Percentiles rank a stretch among this genome's conserved stretches.
These are phyloP conservation scores for Crotalus tigris DNA, from an alignment of 2,113 vertebrate species.

Conservation along the genomic window DNA sequence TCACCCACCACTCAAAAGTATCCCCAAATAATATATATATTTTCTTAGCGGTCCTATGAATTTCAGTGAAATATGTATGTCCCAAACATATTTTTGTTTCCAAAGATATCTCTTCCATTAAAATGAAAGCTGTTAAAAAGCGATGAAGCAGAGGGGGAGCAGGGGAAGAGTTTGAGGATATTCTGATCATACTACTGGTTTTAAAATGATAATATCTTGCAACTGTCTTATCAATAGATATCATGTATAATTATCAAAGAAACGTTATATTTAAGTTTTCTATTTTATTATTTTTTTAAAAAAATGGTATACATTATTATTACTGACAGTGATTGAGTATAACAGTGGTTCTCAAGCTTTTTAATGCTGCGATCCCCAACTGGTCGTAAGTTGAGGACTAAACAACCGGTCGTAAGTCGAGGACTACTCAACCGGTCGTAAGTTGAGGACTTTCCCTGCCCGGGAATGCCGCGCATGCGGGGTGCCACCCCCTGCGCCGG, in stretches of 20 bases:
- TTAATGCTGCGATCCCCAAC: no score
- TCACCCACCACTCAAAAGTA: not conserved
- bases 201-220: not conserved
- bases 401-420: no score
- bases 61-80: not conserved
- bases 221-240: not conserved
- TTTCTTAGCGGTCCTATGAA: fast-evolving
- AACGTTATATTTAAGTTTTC: not conserved
- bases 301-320: not conserved
- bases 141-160: not conserved
- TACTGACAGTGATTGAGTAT: not conserved
- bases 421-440: no score
- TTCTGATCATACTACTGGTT: not conserved
- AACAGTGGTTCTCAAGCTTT: not conserved
- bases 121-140: not conserved
- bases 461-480: no score
- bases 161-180: not conserved
- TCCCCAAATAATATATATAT: not conserved
- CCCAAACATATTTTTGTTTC: not conserved
- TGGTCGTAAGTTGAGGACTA: no score
- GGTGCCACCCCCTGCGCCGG: no score
- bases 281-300: not conserved
- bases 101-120: not conserved
- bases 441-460: no score
- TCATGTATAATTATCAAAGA: not conserved